phyloP scores from a whole-genome alignment of 1,140 invertebrate genomes.

The Zaprionus ornatus region DNA sequence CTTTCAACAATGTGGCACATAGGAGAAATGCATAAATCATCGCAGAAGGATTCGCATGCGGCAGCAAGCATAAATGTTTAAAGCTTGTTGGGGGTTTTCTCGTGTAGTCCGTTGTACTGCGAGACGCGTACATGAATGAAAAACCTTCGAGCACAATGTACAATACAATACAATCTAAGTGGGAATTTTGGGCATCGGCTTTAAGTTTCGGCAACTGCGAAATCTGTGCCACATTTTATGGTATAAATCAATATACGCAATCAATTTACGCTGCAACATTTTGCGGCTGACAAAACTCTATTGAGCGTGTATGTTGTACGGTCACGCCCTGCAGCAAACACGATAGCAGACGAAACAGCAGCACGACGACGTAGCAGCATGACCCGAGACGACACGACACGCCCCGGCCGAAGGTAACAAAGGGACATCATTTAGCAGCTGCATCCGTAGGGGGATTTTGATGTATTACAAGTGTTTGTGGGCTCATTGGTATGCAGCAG shows the following conservation, averaged over 20 bases:
- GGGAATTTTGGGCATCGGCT: slow-evolving; percentile 51
- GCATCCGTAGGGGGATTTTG: slow-evolving; percentile 55
- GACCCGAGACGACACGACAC: background rate
- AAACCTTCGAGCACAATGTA: slow-evolving; percentile 26
- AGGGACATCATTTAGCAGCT: slow-evolving; percentile 45
- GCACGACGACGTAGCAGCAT: too few relatives aligned
- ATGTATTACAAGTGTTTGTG: slow-evolving; percentile 59
- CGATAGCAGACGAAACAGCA: background rate
- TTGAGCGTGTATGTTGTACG: slow-evolving; percentile 36
- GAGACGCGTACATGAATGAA: slow-evolving; percentile 37
- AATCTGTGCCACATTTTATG: slow-evolving; percentile 53
- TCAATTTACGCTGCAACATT: slow-evolving; percentile 68
- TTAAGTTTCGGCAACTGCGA: slow-evolving; percentile 45
- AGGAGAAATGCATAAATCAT: slow-evolving; percentile 75
- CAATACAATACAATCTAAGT: background rate
- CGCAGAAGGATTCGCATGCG: slow-evolving; percentile 41
- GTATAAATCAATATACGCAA: slow-evolving; percentile 60
- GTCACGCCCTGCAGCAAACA: slow-evolving; percentile 7
- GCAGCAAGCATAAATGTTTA: slow-evolving; percentile 66
- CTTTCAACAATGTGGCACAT: slow-evolving; percentile 74
- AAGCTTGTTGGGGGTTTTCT: slow-evolving; percentile 41
- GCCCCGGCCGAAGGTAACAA: slow-evolving; percentile 24
- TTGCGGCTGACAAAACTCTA: slow-evolving; percentile 52
- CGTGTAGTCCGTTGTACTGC: too few relatives aligned
- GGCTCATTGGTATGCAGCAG: slow-evolving; percentile 66